phyloP scores from a whole-genome alignment of 1,140 invertebrate species.

The Megalopta genalis region DNA sequence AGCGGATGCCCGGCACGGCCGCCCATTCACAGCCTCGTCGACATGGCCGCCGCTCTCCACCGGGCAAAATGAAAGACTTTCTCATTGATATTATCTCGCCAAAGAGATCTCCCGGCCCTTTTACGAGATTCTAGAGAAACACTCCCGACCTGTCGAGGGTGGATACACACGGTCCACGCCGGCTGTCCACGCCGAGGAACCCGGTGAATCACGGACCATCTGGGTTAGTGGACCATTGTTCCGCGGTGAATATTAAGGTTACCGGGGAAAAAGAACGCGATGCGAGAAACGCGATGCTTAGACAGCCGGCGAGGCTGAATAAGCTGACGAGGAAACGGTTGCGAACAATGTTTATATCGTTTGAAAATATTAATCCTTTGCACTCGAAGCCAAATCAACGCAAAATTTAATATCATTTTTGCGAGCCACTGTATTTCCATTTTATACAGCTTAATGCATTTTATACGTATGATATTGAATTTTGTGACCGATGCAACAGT shows the following conservation, averaged over 20 bases:
- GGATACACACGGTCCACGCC: slow-evolving; percentile 5
- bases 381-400: too few species aligned
- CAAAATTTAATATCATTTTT: too few species aligned
- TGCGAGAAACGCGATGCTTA: too few species aligned
- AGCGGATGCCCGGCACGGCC: not conserved
- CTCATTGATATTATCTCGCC: slow-evolving; percentile 44
- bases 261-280: slow-evolving; percentile 9
- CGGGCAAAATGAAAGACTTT: slow-evolving; percentile 17
- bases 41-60: not conserved
- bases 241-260: slow-evolving; percentile 48
- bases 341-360: too few species aligned
- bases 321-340: too few species aligned
- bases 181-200: not conserved
- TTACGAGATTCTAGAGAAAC: slow-evolving; percentile 27
- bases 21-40: not conserved
- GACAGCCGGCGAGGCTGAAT: too few species aligned
- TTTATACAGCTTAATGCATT: too few species aligned
- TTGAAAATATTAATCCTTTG: too few species aligned
- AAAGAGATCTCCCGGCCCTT: slow-evolving; percentile 36
- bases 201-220: slow-evolving; percentile 3
- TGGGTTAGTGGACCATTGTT: slow-evolving; percentile 34
- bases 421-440: too few species aligned
- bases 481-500: too few species aligned
- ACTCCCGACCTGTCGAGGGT: slow-evolving; percentile 25
- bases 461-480: too few species aligned